phyloP scores from a whole-genome alignment of 2,797 vertebrate species.

The Siniperca scherzeri region DNA sequence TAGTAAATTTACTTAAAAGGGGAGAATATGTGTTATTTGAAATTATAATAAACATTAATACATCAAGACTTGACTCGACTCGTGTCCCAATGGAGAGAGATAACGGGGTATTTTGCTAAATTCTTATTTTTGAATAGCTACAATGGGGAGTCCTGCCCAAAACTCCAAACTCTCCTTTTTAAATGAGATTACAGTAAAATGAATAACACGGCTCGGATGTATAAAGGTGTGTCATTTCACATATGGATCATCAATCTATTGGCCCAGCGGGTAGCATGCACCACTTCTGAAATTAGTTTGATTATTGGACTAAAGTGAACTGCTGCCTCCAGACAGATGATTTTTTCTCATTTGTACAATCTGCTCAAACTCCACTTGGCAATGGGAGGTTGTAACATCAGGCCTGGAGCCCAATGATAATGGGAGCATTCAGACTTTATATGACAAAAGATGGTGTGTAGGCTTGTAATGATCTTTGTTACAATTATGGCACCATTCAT shows the following conservation, averaged over 20 bases:
- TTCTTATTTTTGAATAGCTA: constrained; percentile 25
- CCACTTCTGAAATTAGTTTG: constrained; percentile 73
- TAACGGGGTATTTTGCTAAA: constrained; percentile 32
- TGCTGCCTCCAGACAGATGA: constrained; percentile 73
- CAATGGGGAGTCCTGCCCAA: constrained; percentile 14
- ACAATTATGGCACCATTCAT: constrained; percentile 68
- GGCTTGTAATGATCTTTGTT: constrained; percentile 72
- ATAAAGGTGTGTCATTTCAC: constrained; percentile 70
- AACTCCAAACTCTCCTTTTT: constrained; percentile 31
- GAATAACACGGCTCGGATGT: constrained; percentile 32
- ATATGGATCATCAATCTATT: constrained; percentile 72
- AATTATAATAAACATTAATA: constrained; percentile 40
- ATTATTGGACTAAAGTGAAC: constrained; percentile 74
- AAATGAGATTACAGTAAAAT: constrained; percentile 40
- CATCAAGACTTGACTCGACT: constrained; percentile 27
- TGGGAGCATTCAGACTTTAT: constrained; percentile 76
- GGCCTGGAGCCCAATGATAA: constrained; percentile 77
- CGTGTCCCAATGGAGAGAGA: constrained; percentile 19
- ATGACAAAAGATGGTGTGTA: constrained; percentile 75
- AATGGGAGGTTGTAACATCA: constrained; percentile 80
- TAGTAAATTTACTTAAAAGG: not conserved
- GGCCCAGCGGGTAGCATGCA: constrained; percentile 67
- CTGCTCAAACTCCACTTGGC: constrained; percentile 79
- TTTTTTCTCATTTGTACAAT: constrained; percentile 78
- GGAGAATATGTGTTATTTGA: constrained; percentile 9